Evolutionary conservation across 1,140 invertebrate genomes (phyloP), one percentile per base, ranked within the genome.

Genomic region (Heliconius eleuchia): DNA sequence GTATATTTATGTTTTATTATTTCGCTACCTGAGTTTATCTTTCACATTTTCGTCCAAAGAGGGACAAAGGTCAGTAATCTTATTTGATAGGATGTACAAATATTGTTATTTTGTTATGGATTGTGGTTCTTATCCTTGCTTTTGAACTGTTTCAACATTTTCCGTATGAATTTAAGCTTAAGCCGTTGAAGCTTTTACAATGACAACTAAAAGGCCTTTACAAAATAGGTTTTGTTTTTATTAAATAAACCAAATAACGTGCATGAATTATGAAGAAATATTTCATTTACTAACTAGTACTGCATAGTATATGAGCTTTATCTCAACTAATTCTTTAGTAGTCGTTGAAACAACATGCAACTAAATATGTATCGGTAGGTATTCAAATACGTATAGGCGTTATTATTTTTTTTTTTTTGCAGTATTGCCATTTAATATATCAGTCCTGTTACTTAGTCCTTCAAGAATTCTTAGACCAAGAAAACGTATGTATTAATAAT

Each of bases 1-100:
- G n/a, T 76, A 76, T 7, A 27, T 66, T 60, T 76, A 71, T 71
- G 66, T 71, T 71, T 52, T 76, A 70, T 76, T 76, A 76, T 76
- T 76, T 76, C 60, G 37, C 75, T 76, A 76, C 75, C 75, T 76
- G 75, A 76, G 74, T 76, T 76, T 76, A 76, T 76, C 42, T 76
- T 76, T 39, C 66, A 76, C 75, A 66, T 76, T 76, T 71, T 46
- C 39, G 66, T 16, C 23, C 60, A 66, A 66, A 60, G 46, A 70
- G 30, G 75, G 75, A 71, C 66, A 71, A 72, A 72, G 76, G 76
- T 55, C 74, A 70, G 37, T 71, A 77, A 77, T 77, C 76, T 77
- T 70, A 77, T 72, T 77, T 77, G 66, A 76, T 60, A 66, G 34
- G 39, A 39, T 52, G 30, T 16, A 30, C 70, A 71, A 70, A 77